Base-by-base conservation (phyloP, 2,113 vertebrate genomes). In the Vanacampus margaritifer region DNA sequence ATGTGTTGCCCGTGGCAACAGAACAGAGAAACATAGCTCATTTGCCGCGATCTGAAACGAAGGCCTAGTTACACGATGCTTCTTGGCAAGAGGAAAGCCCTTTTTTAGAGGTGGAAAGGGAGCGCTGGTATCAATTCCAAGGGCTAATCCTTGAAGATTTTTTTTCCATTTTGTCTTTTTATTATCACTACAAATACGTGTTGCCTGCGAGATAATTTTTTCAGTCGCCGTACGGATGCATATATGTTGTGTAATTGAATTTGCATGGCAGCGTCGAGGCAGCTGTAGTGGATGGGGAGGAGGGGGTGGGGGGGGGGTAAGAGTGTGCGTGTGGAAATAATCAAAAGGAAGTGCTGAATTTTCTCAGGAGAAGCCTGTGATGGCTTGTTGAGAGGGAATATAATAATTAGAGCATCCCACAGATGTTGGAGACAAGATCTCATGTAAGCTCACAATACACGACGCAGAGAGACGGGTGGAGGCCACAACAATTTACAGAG, bases 1-100 rank as follows among this genome's bases (percentile, higher is more conserved):
- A 85, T 83, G 86, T 70, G 91, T 91, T 89, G 85, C 89, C 91
- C 84, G 83, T 92, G 86, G 91, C 90, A 92, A 91, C 90, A 79
- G 88, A 89, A 86, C 79, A 86, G 83, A 90, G 84, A 88, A 82
- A 87, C 81, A 80, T 79, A 86, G 88, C 83, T 89, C 80, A 84
- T 83, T 88, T 88, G 82, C 84, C 82, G 85, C 58, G 46, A 83
- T 86, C 75, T 68, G 73, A 82, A 88, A 85, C 60, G 79, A 84
- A 84, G 79, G 82, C 85, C 83, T 72, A 77, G 80, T 86, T 87
- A 84, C 71, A 75, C 10, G 11, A 74, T 83, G 86, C 83, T 80
- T 81, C 78, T 87, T 86, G 88, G 88, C 86, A 86, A 75, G 75
- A 81, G 78, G 85, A 82, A 87, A 82, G 79, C 82, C 85, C 77